Evolutionary conservation across 2,797 vertebrate species (phyloP).

Genomic region (Alca torda): DNA sequence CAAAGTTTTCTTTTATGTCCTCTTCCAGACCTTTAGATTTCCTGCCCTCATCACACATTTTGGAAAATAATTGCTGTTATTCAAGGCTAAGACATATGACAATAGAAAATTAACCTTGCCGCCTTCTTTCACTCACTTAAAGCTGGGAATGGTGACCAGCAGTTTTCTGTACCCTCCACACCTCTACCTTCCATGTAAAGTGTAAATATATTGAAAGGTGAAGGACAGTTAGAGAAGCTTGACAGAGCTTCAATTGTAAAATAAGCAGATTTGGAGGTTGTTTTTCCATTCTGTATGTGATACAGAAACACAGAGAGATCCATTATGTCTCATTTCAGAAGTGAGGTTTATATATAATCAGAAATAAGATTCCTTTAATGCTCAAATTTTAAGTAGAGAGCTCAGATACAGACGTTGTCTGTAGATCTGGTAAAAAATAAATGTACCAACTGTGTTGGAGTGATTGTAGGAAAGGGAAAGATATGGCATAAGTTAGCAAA

Average conservation of each 20-base stretch:
- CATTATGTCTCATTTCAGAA: not conserved
- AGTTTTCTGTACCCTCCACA: not conserved
- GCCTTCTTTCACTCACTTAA: not conserved
- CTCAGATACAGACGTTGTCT: not conserved
- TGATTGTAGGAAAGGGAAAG: not conserved
- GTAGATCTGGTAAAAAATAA: not conserved
- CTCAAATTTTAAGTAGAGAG: not conserved
- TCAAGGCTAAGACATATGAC: not conserved
- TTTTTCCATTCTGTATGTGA: not conserved
- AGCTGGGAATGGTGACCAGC: not conserved
- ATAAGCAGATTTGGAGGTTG: not conserved
- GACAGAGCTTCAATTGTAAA: not conserved
- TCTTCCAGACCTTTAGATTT: not conserved
- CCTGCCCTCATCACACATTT: not conserved
- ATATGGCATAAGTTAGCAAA: not conserved
- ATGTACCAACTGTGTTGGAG: not conserved
- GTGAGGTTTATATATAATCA: not conserved
- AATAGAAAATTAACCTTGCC: not conserved
- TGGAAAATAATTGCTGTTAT: not conserved
- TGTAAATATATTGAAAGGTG: not conserved
- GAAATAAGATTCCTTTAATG: not conserved
- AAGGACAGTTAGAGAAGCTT: not conserved
- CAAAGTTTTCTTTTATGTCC: not conserved
- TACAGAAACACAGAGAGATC: not conserved
- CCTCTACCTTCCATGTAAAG: not conserved